Evolutionary conservation across 2,888 invertebrate species (phyloP), one percentile per base, ranked within the genome.

Genomic region (Cataglyphis albicans): DNA sequence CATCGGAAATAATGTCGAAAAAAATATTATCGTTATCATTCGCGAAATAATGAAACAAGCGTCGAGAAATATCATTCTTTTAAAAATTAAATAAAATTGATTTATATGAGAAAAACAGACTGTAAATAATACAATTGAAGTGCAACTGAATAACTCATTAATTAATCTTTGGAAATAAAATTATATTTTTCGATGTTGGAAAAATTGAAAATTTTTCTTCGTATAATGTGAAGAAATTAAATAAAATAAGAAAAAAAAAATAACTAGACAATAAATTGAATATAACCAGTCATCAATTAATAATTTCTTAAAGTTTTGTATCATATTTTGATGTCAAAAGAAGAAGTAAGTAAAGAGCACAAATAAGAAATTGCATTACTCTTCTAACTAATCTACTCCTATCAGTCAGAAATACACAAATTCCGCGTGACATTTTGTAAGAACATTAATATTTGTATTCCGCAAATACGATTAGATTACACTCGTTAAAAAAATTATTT

Each of bases 401-500:
- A 61, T 61, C 21, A n/a, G 44, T 25, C 25, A 25, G 25, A 18
- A 9, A 21, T 57, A n/a, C 25, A 57, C 6, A 73, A 41, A 59
- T 41, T 3, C 1, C 38, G n/a, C 57, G 72, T 74, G 48, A 64
- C 63, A 64, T 75, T 67, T 76, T 76, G 25, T 76, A 76, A 67
- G 25, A 61, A n/a, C 6, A 6, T 12, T 38, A 65, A 25, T 18
- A 72, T 29, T 44, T 29, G 12, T 61, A 44, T 21, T 18, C 10
- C 25, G 21, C 21, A 29, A 64, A 21, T 12, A 15, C 67, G 76
- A 76, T 76, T 76, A 76, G 76, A 76, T 76, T 76, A 67, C 38
- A 15, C 9, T 15, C 2, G 12, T n/a, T 1, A 12, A 76, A 38
- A 52, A 76, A 48, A 5, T 67, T 76, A 67, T 67, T 67, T 76